Conservation (phyloP, 2,888 invertebrate genomes). For the Pantelozetes paolii region DNA sequence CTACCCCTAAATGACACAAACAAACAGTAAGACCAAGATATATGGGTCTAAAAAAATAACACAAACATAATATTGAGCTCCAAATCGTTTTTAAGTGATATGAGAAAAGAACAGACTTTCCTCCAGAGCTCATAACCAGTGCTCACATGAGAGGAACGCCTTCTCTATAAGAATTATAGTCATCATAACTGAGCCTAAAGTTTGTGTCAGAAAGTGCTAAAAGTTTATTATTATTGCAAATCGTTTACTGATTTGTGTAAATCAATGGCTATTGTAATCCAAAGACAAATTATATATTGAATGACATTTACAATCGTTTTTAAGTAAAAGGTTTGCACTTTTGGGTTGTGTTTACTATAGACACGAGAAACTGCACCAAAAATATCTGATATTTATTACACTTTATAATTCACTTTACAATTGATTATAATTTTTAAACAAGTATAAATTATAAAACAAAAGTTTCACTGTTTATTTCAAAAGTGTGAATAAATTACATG, state of each 20-base stretch:
- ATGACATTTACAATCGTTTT: too few relatives aligned
- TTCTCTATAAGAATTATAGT: slow-evolving; percentile 10
- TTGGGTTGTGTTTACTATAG: too few relatives aligned
- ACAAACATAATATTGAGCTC: neutral
- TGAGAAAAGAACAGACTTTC: neutral
- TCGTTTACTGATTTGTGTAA: neutral
- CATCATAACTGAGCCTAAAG: neutral
- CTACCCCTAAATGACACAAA: slow-evolving; percentile 10
- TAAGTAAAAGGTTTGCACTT: too few relatives aligned
- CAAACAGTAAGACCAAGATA: slow-evolving; percentile 9
- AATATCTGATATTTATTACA: too few relatives aligned
- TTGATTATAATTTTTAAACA: too few relatives aligned
- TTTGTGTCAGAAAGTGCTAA: neutral
- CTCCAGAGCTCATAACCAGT: too few relatives aligned
- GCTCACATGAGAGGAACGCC: neutral
- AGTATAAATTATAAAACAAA: too few relatives aligned
- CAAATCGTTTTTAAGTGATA: slow-evolving; percentile 22
- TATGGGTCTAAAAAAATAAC: neutral
- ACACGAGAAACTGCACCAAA: too few relatives aligned
- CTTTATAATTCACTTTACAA: too few relatives aligned
- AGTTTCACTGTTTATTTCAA: too few relatives aligned
- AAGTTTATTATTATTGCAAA: slow-evolving; percentile 8
- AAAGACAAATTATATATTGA: neutral
- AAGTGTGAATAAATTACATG: too few relatives aligned
- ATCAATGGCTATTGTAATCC: neutral